Evolutionary conservation across 2,797 vertebrate genomes (phyloP), one percentile per base, ranked within the genome.

Genomic region (Lutjanus campechanus): DNA sequence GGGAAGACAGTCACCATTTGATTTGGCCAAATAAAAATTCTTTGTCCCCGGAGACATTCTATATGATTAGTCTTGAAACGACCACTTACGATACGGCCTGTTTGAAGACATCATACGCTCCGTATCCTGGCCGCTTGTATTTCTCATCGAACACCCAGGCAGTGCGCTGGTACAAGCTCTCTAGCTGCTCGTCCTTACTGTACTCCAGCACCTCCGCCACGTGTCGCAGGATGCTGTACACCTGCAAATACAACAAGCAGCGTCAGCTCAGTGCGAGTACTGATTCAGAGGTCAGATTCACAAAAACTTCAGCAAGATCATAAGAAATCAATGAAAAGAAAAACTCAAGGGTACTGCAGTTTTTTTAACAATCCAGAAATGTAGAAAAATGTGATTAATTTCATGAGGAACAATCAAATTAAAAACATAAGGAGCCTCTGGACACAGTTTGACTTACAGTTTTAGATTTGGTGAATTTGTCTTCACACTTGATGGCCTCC

Each of bases 381-480:
- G 2, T 5, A 11, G 11, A 20, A 29, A 53, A 13, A 22, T 11
- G 19, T 2, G 12, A 36, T 36, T 36, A 2, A 4, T 2, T 36
- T 36, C 5, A 36, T 36, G 29, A 36, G 29, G 29, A 36, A 36
- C 29, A 36, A 36, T 4, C 29, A 44, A 7, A 55, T 11, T 2
- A 53, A 44, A 73, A 72, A 40, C 5, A 7, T 2, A 19, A n/a
- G 1, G 36, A 36, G 15, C 16, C 12, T 17, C 5, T 29, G n/a
- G 17, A 3, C 5, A 17, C 5, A 61, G 15, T 5, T 20, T 0
- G 7, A 94, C 98, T 97, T 93, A 99, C 98, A 82, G 98, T 99
- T 97, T 99, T 99, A 22, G 98, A 99, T 95, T 99, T 99, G 87
- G 98, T 99, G 92, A 99, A 99, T 94, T 99, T 99, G 89, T 99